Conservation (phyloP, 2,113 vertebrate genomes). For the Clarias magur region DNA sequence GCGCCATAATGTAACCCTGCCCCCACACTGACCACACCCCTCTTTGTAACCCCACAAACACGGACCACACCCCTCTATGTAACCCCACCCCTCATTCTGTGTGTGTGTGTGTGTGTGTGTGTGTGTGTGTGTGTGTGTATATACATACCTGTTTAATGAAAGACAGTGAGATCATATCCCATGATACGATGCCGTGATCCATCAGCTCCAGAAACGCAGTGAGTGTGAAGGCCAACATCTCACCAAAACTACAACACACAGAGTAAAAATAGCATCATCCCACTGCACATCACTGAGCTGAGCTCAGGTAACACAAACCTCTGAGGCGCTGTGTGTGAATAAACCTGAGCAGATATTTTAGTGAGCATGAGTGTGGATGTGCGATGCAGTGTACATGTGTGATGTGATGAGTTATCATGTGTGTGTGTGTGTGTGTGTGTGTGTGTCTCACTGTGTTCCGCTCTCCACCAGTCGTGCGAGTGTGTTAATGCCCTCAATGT, state of each 20-base stretch:
- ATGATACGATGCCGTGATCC: slow-evolving; percentile 98
- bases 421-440: background rate
- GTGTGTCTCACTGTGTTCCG: slow-evolving; percentile 81
- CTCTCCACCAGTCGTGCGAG: slow-evolving; percentile 93
- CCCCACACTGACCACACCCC: background rate
- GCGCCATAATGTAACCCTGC: background rate
- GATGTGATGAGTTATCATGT: background rate
- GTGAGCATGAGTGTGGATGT: background rate
- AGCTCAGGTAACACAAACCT: background rate
- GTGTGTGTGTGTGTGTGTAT: background rate
- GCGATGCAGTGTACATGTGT: background rate
- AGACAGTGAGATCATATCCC: slow-evolving; percentile 94
- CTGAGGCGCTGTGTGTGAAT: background rate
- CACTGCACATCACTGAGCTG: background rate
- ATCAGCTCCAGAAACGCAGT: slow-evolving; percentile 98
- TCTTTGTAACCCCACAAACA: background rate
- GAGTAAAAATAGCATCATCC: background rate
- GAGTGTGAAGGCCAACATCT: slow-evolving; percentile 98
- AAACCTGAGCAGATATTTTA: background rate
- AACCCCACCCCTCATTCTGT: background rate
- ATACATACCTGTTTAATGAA: slow-evolving; percentile 93
- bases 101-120: background rate
- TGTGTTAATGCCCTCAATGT: slow-evolving; percentile 94
- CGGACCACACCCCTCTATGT: background rate
- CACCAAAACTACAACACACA: slow-evolving; percentile 82